These are phyloP conservation scores for Lepilemur septentrionalis DNA, from an alignment of 2,797 vertebrate species.

Conservation along the genomic window DNA sequence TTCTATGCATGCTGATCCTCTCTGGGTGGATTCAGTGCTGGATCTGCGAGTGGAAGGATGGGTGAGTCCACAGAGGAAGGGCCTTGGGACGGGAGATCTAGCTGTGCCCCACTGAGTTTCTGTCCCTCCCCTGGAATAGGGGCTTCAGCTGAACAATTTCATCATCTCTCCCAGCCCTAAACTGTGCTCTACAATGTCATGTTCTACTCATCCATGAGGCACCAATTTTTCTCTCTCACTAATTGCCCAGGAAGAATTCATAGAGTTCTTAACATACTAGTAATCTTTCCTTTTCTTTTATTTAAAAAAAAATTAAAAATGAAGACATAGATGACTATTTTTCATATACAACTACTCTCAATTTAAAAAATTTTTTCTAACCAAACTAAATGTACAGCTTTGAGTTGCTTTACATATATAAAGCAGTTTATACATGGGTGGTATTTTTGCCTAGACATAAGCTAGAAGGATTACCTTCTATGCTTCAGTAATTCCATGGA, in stretches of 20 bases:
- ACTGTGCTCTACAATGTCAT: not conserved
- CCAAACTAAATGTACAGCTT: not conserved
- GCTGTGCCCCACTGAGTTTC: not conserved
- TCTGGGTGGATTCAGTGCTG: not conserved
- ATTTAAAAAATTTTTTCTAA: not conserved
- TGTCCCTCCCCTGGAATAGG: too few species aligned
- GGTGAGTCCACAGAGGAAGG: not conserved
- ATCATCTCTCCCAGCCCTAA: not conserved
- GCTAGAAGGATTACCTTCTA: not conserved
- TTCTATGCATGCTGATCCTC: not conserved
- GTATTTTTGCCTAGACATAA: not conserved
- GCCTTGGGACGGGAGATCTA: fast-evolving
- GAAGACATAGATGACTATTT: not conserved
- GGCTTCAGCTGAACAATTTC: not conserved
- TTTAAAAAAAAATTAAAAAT: constrained; percentile 30
- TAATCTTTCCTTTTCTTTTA: constrained; percentile 15
- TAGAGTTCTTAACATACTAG: not conserved
- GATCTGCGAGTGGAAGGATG: not conserved
- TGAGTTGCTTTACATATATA: not conserved
- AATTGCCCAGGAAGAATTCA: constrained; percentile 15
- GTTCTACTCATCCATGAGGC: not conserved
- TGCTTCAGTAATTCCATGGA: not conserved
- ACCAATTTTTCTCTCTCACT: constrained; percentile 1
- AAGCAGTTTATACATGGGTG: not conserved
- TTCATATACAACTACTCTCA: not conserved